A percentile compares a stretch with the other conserved stretches of the same genome.
Evolutionary conservation across 2,888 invertebrate species (phyloP).

Genomic region (Myopa testacea): DNA sequence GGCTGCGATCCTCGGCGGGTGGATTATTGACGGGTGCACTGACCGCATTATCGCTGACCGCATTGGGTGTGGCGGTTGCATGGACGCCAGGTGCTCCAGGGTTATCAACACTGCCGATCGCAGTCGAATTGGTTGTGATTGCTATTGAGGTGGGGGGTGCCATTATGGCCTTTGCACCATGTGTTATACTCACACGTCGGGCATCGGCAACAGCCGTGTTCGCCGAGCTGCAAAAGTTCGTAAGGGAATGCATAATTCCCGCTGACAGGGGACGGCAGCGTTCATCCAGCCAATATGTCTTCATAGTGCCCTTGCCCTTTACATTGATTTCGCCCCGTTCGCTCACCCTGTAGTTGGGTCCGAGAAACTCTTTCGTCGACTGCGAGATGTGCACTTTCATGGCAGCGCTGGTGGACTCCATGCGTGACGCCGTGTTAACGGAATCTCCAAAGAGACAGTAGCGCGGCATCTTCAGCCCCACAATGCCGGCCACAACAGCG

Average conservation of each 20-base stretch:
- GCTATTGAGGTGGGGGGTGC: conserved; percentile 49
- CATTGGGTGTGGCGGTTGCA: background rate
- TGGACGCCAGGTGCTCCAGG: conserved; percentile 21
- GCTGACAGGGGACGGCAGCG: conserved; percentile 64
- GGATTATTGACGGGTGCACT: conserved; percentile 33
- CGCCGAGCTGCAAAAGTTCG: conserved; percentile 59
- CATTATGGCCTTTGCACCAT: conserved; percentile 48
- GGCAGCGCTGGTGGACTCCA: conserved; percentile 92
- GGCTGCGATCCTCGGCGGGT: conserved; percentile 72
- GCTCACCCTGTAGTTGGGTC: conserved; percentile 78
- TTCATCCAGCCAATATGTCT: conserved; percentile 88
- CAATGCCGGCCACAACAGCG: conserved; percentile 92
- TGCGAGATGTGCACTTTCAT: conserved; percentile 97
- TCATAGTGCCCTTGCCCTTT: conserved; percentile 92
- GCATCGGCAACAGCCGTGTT: conserved; percentile 50
- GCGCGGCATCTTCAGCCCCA: conserved; percentile 91
- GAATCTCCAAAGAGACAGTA: conserved; percentile 83
- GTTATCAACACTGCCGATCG: conserved; percentile 45
- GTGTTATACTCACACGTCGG: conserved; percentile 49
- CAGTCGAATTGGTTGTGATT: conserved; percentile 45
- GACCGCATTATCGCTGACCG: background rate
- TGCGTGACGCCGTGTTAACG: conserved; percentile 90
- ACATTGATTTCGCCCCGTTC: conserved; percentile 89
- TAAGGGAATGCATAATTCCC: conserved; percentile 56
- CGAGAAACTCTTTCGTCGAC: conserved; percentile 82